Base-by-base conservation (phyloP, 2,113 vertebrate genomes). In the Prionailurus viverrinus region DNA sequence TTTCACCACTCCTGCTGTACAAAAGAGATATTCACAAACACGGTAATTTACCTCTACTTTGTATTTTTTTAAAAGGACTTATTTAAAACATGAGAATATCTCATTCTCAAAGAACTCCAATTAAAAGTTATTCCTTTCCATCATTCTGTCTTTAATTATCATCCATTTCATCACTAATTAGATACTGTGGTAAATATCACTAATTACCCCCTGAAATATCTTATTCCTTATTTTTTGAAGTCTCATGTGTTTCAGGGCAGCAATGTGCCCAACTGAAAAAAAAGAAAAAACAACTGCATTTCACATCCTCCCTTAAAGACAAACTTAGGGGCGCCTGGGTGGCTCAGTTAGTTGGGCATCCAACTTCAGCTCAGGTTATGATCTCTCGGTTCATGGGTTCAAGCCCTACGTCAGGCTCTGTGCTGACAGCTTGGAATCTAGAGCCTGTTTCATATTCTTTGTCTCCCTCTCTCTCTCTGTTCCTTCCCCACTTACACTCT, bases 101-200 rank as follows among this genome's bases (percentile, higher is more conserved):
- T 68, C 93, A 0, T 91, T 96, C 96, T 78, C 79, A 96, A 94
- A 89, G 3, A 97, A 89, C 39, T 94, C 71, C 76, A 16, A 80
- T 89, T 48, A 39, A 80, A 92, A 74, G 31, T 89, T 89, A 66
- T 8, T 94, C 45, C 29, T 87, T 96, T 92, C 39, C 36, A 58
- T 63, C 94, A 74, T 68, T 83, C 14, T 94, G 12, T 55, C 69
- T 41, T 25, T 76, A 61, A 23, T 61, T 61, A 61, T 76, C 21
- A 68, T 29, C 27, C 16, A 74, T 36, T 69, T 74, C 6, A 13
- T n/a, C 68, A 89, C n/a, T 86, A 92, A 68, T 69, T 92, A 96
- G 31, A 89, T 86, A 68, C 23, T 36, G 5, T 27, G 13, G 11
- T 21, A 95, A 94, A 89, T 27, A 94, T 53, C 39, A 89, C 16